Evolutionary conservation across 37 sponge, comb jelly and placozoan genomes (phyloP).

Genomic region (Cliona cf. orientalis): DNA sequence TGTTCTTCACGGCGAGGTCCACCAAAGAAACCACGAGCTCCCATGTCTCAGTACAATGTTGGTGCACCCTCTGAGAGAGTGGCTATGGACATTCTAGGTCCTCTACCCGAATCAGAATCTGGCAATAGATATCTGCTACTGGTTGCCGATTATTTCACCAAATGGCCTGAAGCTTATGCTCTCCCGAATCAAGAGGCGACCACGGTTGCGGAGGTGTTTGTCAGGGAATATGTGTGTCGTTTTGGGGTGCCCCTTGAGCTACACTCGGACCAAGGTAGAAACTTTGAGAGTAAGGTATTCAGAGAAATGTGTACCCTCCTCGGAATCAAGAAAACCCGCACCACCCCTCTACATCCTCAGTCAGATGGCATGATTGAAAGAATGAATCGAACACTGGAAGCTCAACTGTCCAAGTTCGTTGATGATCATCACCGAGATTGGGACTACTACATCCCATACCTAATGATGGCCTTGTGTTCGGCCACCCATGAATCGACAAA

Average conservation of each 20-base stretch:
- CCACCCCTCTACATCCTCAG: constrained; percentile 35
- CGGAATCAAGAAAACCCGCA: constrained; percentile 19
- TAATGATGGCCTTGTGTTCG: background rate
- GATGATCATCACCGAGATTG: background rate
- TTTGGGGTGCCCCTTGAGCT: constrained; percentile 30
- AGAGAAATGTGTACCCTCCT: constrained; percentile 9
- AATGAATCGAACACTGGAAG: constrained; percentile 43
- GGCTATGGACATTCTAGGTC: too few species aligned
- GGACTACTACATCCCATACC: background rate
- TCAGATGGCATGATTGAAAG: constrained; percentile 46
- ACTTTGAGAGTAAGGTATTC: background rate
- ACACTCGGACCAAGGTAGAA: constrained; percentile 44
- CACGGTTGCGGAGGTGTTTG: background rate
- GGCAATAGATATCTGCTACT: too few species aligned
- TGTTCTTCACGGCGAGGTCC: too few species aligned
- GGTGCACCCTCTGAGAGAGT: too few species aligned
- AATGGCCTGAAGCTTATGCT: background rate
- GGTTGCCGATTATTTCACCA: too few species aligned
- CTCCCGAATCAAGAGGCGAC: too few species aligned
- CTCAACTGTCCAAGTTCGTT: background rate
- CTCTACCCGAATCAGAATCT: too few species aligned
- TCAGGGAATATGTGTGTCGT: constrained; percentile 1
- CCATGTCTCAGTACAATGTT: too few species aligned
- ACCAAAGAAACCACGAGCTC: too few species aligned
- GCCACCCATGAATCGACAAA: background rate